Conservation (phyloP, 2,113 vertebrate genomes). For the Podocnemis expansa region DNA sequence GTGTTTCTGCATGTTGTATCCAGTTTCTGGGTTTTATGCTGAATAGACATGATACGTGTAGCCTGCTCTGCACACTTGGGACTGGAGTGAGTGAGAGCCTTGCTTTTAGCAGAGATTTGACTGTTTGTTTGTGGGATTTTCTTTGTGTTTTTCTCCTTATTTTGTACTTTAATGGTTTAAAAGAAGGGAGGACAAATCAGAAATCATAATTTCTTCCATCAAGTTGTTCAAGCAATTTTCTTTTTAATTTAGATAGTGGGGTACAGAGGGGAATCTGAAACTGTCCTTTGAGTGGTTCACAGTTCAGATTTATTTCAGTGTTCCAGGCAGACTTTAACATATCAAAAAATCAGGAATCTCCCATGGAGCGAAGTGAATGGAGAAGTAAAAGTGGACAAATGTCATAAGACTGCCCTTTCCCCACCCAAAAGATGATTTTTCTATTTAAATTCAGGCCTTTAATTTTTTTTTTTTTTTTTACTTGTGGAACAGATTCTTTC, state of each 20-base stretch:
- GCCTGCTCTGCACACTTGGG: accelerated
- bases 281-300: not conserved
- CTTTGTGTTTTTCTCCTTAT: not conserved
- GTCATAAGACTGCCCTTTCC: accelerated
- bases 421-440: not conserved
- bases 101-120: accelerated
- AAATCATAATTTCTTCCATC: not conserved
- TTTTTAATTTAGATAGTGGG: not conserved
- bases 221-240: accelerated
- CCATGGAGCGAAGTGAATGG: accelerated
- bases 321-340: accelerated
- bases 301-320: not conserved
- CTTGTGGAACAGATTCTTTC: not conserved
- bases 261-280: accelerated
- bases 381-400: not conserved
- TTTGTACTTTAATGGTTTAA: not conserved
- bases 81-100: not conserved
- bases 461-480: not conserved
- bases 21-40: not conserved
- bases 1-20: not conserved
- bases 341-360: not conserved
- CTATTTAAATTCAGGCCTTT: not conserved
- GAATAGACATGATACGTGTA: not conserved
- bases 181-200: not conserved
- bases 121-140: not conserved